Evolutionary conservation across 2,888 invertebrate genomes (phyloP), one percentile per base, ranked within the genome.

Genomic region (Clepsis dumicolana): DNA sequence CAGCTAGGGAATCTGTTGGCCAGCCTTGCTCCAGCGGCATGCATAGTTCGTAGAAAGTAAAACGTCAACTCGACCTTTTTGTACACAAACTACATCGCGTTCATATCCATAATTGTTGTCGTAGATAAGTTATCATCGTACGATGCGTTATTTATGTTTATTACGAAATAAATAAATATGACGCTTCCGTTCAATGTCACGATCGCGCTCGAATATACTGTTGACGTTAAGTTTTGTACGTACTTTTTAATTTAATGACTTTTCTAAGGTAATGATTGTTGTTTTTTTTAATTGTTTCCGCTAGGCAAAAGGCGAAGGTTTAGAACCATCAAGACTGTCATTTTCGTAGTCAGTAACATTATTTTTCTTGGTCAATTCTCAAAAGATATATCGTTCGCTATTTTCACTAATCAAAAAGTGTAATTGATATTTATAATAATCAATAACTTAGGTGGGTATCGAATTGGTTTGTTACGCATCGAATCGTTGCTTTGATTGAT

Each of bases 71-170:
- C 21, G 21, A 12, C 21, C 48, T 21, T 16, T 44, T 21, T 2
- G 27, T 27, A 44, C 27, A 12, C 27, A 27, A 25, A 5, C 38
- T 35, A 8, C 57, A 12, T 32, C 12, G 4, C 24, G 7, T 2
- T 10, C 8, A 2, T 59, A 10, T 12, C 18, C 24, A 18, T 59
- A 25, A 59, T 60, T 48, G 48, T 27, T 48, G 48, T 44, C 27
- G 24, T 48, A 29, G 60, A 61, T 61, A 61, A 61, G 60, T 27
- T 61, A 61, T 61, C 60, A 29, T 61, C 60, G 60, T 61, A 61
- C 48, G 60, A 61, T 61, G 60, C 18, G 7, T 27, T 60, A 27
- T 44, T 60, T 18, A 32, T 56, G 29, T 29, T 32, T 18, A 56
- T 56, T 27, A 60, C 44, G 44, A 18, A 1, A 16, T 18, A 12